Evolutionary conservation across 2,888 invertebrate genomes (phyloP), one percentile per base, ranked within the genome.

Genomic region (Melieria picta): DNA sequence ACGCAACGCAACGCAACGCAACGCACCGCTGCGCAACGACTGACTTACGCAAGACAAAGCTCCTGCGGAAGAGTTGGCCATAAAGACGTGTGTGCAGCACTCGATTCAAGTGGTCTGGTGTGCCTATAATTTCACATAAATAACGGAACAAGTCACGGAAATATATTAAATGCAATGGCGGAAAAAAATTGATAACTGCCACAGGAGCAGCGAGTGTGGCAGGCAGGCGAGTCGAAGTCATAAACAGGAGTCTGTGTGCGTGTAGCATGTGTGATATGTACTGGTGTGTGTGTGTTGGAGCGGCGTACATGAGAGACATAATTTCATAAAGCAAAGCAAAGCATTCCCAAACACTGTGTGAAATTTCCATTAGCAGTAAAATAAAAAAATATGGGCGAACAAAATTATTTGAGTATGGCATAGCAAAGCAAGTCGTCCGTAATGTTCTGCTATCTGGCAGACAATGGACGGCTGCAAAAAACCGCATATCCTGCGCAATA

Each of bases 91-190:
- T 60, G n/a, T 60, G 52, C 58, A 58, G 43, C 46, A 50, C 30
- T 30, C 30, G 30, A 30, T 48, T 11, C n/a, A 67, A 56, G 56
- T 46, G 30, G 30, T 30, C 30, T 30, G 30, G 30, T 30, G 30
- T 30, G 30, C 30, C 30, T 30, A 30, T 30, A 30, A 30, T 30
- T 50, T 6, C 9, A 9, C 11, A 45, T 9, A 5, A 45, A 5
- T 11, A 9, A 45, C 5, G 43, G 64, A 7, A 64, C 43, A 43
- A 43, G 48, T 48, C 66, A 46, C 58, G 42, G 67, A 66, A 55
- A 65, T 66, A 66, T 58, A 66, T 66, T 58, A 66, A 58, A 66
- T 57, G 43, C 42, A 57, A 16, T 45, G 60, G 7, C 45, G 60
- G 60, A 50, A 60, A 30, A 30, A 61, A 67, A 67, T 52, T 60